These are phyloP conservation scores for Mesorhabditis sp. DNA, from an alignment of 2,888 invertebrate genomes.

Conservation along the genomic window DNA sequence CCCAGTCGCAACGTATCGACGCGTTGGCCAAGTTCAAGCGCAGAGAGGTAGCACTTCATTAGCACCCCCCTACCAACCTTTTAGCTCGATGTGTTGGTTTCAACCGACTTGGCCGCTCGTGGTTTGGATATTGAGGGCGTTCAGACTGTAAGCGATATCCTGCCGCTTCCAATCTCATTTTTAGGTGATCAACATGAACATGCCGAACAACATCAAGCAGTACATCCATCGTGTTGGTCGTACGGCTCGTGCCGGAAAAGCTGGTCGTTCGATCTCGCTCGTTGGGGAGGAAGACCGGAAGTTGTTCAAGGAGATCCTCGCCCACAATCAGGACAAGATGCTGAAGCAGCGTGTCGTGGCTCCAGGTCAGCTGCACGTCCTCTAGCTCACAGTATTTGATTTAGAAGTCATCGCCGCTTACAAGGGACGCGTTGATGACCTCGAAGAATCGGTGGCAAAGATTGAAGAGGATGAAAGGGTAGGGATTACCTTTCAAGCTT, in stretches of 20 bases:
- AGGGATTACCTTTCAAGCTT: conserved; percentile 65
- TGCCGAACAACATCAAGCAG: conserved; percentile 89
- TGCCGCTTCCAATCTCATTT: conserved; percentile 8
- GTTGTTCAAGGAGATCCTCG: conserved; percentile 83
- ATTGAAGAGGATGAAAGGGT: conserved; percentile 80
- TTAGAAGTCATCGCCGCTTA: conserved; percentile 83
- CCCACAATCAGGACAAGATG: conserved; percentile 36
- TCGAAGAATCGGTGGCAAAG: conserved; percentile 77
- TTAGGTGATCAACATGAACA: conserved; percentile 82
- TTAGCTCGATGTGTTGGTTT: conserved; percentile 71
- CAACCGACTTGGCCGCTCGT: conserved; percentile 87
- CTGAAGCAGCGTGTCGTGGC: conserved; percentile 50
- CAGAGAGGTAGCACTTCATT: conserved; percentile 28
- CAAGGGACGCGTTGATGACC: conserved; percentile 69
- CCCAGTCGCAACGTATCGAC: conserved; percentile 73
- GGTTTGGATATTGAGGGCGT: conserved; percentile 95
- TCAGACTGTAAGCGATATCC: conserved; percentile 67
- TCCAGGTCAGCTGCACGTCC: conserved; percentile 23
- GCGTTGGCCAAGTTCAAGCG: conserved; percentile 52
- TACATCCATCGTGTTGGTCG: conserved; percentile 94
- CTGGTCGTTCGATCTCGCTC: conserved; percentile 80
- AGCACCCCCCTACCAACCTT: conserved; percentile 59
- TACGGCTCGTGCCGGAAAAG: conserved; percentile 89
- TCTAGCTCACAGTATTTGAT: conserved; percentile 14
- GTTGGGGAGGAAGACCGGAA: conserved; percentile 88